These are phyloP conservation scores for crab-eating macaque (Macaca fascicularis) DNA, from an alignment of 2,113 vertebrate species.

Conservation along the genomic window DNA sequence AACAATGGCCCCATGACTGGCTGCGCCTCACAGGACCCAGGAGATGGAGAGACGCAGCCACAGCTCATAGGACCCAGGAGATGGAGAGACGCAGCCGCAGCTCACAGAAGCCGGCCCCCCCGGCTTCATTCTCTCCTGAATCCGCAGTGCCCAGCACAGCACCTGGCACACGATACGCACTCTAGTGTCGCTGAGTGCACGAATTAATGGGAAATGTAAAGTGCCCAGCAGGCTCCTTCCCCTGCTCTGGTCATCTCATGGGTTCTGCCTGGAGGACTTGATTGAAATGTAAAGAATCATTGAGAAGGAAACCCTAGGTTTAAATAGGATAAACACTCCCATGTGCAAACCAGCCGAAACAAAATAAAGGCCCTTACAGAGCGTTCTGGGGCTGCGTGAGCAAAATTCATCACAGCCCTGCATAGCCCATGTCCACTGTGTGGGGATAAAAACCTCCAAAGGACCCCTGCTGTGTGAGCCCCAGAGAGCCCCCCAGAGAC, in stretches of 20 bases:
- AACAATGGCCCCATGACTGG: accelerated
- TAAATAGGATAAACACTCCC: slow-evolving; percentile 4
- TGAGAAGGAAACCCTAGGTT: neutral
- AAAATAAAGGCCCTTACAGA: neutral
- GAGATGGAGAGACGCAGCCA: neutral
- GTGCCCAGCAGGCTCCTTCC: neutral
- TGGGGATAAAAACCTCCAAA: neutral
- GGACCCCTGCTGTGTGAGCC: accelerated
- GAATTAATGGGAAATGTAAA: accelerated
- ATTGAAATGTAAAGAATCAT: neutral
- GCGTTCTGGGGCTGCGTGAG: neutral
- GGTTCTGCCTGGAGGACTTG: neutral
- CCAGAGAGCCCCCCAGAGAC: neutral
- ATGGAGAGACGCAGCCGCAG: accelerated
- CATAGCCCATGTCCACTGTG: neutral
- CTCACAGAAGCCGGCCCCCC: neutral
- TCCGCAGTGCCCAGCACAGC: accelerated
- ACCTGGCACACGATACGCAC: accelerated
- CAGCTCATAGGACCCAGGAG: neutral
- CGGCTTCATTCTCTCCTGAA: accelerated
- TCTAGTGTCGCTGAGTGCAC: accelerated
- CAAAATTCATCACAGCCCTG: neutral
- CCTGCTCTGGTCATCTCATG: too few species aligned
- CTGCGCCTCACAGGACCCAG: neutral
- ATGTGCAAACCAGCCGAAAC: neutral